Base-by-base conservation (phyloP, 2,797 vertebrate genomes). In the Furcifer pardalis region DNA sequence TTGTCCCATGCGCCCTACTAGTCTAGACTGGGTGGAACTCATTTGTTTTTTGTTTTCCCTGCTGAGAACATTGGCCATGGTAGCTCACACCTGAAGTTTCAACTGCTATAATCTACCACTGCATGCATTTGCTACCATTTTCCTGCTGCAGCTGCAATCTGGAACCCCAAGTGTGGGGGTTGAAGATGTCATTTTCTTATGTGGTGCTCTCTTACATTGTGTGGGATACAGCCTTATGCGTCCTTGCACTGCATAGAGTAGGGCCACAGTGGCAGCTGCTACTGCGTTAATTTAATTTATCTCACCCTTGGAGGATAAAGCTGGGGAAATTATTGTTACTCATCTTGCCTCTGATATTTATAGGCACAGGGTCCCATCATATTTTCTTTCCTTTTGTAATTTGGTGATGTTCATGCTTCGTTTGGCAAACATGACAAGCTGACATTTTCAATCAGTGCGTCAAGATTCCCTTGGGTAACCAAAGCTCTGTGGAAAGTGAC, bases 301-400 rank as follows among this genome's bases (percentile, higher is more conserved):
- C 56, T 87, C 2, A 69, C 52, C 49, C 52, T 4, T n/a, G 19
- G 25, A 77, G 56, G 4, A 1, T 71, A 59, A 85, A 90, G 49
- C 69, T 73, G 30, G 60, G n/a, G 85, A 79, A 82, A 90, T 84
- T 87, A 4, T 2, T 84, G 90, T 86, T 85, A 88, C 63, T 40
- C 78, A 66, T 72, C 27, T 66, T 84, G n/a, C 90, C 69, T 90
- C 83, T 88, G 73, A 65, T 80, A 44, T 87, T 90, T 86, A 82
- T 79, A 84, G 77, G 73, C 68, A 59, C 86, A 82, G 32, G 35
- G 68, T 90, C 90, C 77, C 72, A 44, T 84, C 75, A 27, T n/a
- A n/a, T 44, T 88, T 83, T 76, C 89, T 81, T 65, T 89, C 68
- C 63, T 86, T 87, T 76, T 66, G 84, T 79, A 79, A 86, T 77